A percentile compares a stretch with the other conserved stretches of the same genome.
Conservation (phyloP, 2,888 invertebrate species). For the Drosophila sordidula region DNA sequence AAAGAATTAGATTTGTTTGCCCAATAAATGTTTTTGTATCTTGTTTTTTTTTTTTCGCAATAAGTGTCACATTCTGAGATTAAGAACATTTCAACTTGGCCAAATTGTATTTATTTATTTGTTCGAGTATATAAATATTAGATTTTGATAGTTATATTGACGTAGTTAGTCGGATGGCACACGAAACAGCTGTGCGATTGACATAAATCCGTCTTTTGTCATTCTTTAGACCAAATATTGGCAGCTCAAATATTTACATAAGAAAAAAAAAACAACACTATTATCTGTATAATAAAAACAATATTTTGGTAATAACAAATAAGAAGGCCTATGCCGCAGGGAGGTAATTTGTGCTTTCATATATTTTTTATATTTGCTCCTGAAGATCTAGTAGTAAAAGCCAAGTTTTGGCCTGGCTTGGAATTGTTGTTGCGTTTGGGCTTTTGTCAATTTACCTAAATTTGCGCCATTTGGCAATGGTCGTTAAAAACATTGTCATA, state of each 20-base stretch:
- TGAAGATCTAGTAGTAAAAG: not conserved
- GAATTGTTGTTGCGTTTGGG: not conserved
- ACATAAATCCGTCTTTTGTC: constrained; percentile 5
- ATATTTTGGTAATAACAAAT: too few relatives aligned
- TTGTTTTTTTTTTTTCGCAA: too few relatives aligned
- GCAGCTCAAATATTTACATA: constrained; percentile 12
- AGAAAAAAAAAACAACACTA: not conserved
- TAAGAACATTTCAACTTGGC: too few relatives aligned
- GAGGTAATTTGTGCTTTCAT: not conserved
- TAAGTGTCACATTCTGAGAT: too few relatives aligned
- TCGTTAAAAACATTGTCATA: constrained; percentile 37
- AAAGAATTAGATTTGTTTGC: too few relatives aligned
- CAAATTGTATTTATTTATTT: not conserved
- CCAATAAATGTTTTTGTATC: too few relatives aligned
- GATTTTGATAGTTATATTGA: not conserved
- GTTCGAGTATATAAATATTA: too few relatives aligned
- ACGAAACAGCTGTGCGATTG: constrained; percentile 14
- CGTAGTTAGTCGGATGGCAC: constrained; percentile 6
- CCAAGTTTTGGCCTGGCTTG: not conserved
- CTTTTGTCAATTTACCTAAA: constrained; percentile 22
- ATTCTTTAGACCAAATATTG: not conserved
- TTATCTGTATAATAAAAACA: not conserved
- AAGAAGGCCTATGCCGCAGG: not conserved
- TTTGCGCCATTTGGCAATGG: constrained; percentile 9
- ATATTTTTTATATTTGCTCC: not conserved